Evolutionary conservation across 2,888 invertebrate species (phyloP).

Genomic region (Orthonevra nobilis): DNA sequence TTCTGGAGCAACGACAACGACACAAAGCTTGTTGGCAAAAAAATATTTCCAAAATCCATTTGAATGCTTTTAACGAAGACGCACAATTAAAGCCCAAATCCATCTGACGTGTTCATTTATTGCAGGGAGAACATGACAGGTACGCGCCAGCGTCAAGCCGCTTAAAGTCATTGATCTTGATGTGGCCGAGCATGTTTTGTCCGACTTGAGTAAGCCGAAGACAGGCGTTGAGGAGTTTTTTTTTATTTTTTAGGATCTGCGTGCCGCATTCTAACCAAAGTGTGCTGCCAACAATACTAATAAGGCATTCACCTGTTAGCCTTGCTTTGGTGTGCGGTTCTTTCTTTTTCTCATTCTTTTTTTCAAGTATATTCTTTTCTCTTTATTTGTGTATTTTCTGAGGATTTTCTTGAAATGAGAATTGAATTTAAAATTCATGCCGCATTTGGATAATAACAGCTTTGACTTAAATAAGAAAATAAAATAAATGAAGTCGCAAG

Average conservation of each 20-base stretch:
- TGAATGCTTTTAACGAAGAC: no score
- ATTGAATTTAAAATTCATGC: conserved; percentile 37
- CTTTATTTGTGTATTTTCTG: conserved; percentile 12
- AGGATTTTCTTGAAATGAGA: conserved; percentile 23
- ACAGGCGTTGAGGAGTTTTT: conserved; percentile 12
- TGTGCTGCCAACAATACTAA: conserved; percentile 39
- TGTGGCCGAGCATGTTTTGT: conserved; percentile 3
- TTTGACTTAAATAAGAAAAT: conserved; percentile 40
- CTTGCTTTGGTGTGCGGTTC: conserved; percentile 19
- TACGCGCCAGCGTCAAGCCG: not conserved
- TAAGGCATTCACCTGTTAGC: conserved; percentile 51
- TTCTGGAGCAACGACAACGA: no score
- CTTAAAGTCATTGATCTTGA: conserved; percentile 48
- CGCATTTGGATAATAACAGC: conserved; percentile 50
- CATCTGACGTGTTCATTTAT: not conserved
- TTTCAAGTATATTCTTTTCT: conserved; percentile 8
- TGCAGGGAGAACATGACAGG: not conserved
- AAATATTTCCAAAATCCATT: no score
- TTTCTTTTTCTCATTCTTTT: conserved; percentile 1
- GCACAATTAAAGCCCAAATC: not conserved
- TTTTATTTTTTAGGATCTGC: not conserved
- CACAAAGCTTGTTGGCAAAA: no score
- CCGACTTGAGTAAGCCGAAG: conserved; percentile 4
- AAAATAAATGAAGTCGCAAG: conserved; percentile 18
- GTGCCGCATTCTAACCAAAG: conserved; percentile 1